Percentiles rank a stretch among this genome's conserved stretches.
phyloP scores from a whole-genome alignment of 2,113 vertebrate genomes.

The Pogonocichla stellata region DNA sequence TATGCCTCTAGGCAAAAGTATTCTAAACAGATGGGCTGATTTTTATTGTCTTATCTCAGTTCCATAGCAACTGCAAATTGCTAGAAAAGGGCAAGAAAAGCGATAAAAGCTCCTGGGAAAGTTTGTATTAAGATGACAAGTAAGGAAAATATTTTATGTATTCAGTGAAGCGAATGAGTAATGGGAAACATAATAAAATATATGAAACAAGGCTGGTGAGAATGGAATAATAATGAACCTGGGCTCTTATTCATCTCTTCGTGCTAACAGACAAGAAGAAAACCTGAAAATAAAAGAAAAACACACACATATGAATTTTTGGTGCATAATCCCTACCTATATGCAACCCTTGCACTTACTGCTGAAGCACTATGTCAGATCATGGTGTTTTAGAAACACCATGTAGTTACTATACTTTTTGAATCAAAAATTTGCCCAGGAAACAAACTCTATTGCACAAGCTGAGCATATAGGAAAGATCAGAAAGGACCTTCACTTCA shows the following conservation, averaged over 20 bases:
- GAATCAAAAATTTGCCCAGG: background rate
- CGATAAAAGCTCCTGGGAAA: background rate
- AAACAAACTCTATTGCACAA: background rate
- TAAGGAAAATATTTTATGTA: background rate
- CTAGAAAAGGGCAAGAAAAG: background rate
- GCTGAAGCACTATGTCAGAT: background rate
- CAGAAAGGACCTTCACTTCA: background rate
- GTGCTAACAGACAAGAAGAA: background rate
- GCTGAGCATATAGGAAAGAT: background rate
- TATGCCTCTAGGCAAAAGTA: background rate
- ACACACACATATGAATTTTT: background rate
- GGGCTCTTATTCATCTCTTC: background rate
- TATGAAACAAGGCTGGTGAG: background rate
- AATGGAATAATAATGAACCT: background rate
- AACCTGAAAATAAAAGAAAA: background rate
- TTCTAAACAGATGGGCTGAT: background rate
- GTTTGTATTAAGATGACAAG: background rate
- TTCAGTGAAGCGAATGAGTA: background rate
- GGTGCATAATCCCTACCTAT: background rate
- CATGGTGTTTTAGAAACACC: background rate
- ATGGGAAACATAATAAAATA: background rate
- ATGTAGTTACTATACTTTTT: background rate
- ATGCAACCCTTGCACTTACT: background rate
- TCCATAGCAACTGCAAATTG: background rate
- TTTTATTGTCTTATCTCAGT: background rate